A percentile compares a stretch with the other conserved stretches of the same genome.
These are phyloP conservation scores for Pelochelys cantorii DNA, from an alignment of 2,797 vertebrate species.

Conservation along the genomic window DNA sequence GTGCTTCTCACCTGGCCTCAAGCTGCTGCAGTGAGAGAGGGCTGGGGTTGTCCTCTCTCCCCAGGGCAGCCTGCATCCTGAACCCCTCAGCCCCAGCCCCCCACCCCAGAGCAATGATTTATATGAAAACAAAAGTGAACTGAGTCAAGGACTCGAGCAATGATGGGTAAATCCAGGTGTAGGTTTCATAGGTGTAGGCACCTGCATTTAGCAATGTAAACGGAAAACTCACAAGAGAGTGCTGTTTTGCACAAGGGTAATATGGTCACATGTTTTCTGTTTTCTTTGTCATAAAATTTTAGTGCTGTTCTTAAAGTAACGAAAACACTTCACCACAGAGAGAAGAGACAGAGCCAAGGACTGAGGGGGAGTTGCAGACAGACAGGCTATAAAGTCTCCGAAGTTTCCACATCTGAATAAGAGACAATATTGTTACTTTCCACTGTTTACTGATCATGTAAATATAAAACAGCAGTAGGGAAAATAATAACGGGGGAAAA, in stretches of 20 bases:
- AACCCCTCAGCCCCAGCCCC: no score
- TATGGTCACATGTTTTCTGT: conserved; percentile 11
- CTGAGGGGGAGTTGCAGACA: background rate
- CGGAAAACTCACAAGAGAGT: conserved; percentile 3
- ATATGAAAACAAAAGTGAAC: no score
- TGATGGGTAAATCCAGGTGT: background rate
- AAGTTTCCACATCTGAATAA: conserved; percentile 10
- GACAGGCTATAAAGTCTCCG: background rate
- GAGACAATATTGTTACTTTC: background rate
- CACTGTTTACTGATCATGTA: conserved; percentile 9
- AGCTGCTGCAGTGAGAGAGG: no score
- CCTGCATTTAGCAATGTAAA: conserved; percentile 2
- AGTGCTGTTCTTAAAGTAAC: conserved; percentile 16
- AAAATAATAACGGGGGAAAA: background rate
- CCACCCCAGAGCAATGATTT: no score
- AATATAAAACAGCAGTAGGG: background rate
- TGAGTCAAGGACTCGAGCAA: no score
- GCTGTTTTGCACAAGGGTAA: background rate
- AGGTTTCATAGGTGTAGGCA: background rate
- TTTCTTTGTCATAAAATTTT: background rate
- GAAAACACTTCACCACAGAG: background rate
- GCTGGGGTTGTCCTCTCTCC: no score
- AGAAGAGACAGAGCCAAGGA: background rate
- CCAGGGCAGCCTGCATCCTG: no score
- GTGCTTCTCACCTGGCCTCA: no score